A percentile compares a stretch with the other conserved stretches of the same genome.
Evolutionary conservation across 2,797 vertebrate genomes (phyloP).

Genomic region (Lacerta viridis): DNA sequence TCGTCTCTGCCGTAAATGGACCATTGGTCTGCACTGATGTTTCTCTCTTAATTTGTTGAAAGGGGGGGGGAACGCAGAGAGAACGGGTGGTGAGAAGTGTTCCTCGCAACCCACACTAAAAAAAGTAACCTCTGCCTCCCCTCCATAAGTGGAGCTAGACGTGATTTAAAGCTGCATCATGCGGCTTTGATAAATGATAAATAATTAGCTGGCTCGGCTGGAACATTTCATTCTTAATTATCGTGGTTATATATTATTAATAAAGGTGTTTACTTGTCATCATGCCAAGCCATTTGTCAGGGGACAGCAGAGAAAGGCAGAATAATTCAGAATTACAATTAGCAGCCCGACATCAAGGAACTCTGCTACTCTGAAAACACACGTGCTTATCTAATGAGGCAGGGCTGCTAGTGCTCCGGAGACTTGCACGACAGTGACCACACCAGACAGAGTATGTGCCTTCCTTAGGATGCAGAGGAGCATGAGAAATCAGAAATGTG

Average conservation of each 20-base stretch:
- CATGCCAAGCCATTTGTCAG: conserved; percentile 32
- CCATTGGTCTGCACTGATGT: neutral
- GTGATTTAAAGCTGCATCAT: conserved; percentile 14
- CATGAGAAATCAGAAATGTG: neutral
- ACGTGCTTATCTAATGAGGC: neutral
- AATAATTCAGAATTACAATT: conserved; percentile 8
- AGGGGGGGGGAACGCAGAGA: too few species aligned
- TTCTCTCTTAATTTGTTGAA: neutral
- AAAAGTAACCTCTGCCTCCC: neutral
- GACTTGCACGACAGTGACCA: too few species aligned
- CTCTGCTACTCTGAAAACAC: neutral
- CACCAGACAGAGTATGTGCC: too few species aligned
- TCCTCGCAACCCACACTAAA: neutral
- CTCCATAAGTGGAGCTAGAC: neutral
- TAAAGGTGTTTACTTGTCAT: conserved; percentile 35
- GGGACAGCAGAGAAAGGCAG: conserved; percentile 20
- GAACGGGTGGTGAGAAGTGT: neutral
- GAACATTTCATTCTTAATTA: conserved; percentile 43
- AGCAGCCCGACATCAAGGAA: neutral
- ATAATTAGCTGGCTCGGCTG: conserved; percentile 32
- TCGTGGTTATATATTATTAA: conserved; percentile 40
- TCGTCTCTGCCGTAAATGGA: neutral
- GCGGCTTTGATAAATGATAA: conserved; percentile 29
- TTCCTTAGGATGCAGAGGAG: too few species aligned
- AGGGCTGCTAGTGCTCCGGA: neutral